A percentile compares a stretch with the other conserved stretches of the same genome.
Evolutionary conservation across 2,797 vertebrate genomes (phyloP).

Genomic region (Tauraco hartlaubi): DNA sequence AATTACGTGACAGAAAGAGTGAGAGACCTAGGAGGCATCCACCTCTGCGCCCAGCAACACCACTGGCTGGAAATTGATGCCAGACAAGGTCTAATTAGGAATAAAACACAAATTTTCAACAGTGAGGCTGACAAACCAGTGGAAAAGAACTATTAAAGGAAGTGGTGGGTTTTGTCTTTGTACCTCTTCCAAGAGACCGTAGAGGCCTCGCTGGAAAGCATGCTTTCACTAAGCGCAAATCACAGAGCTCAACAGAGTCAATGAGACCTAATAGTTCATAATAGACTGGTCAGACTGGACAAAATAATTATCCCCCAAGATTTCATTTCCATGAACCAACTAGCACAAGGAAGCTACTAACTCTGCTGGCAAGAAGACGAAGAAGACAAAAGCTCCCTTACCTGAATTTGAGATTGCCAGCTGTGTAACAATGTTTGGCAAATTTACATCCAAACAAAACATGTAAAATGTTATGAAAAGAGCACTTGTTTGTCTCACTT

Average conservation of each 20-base stretch:
- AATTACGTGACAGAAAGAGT: slow-evolving; percentile 43
- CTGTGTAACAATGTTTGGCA: neutral
- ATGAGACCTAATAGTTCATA: neutral
- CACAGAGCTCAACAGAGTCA: neutral
- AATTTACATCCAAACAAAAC: neutral
- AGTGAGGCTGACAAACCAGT: slow-evolving; percentile 30
- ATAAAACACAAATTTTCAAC: slow-evolving; percentile 35
- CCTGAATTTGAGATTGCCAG: neutral
- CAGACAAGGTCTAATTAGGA: slow-evolving; percentile 46
- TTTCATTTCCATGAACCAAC: neutral
- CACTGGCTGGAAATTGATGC: slow-evolving; percentile 14
- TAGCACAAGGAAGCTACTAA: neutral
- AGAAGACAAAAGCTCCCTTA: neutral
- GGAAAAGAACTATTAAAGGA: slow-evolving; percentile 29
- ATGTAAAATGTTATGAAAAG: neutral
- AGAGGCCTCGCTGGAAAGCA: neutral
- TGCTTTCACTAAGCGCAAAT: neutral
- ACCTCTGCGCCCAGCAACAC: neutral
- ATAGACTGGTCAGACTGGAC: neutral
- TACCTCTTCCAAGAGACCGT: neutral
- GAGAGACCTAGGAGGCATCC: slow-evolving; percentile 26
- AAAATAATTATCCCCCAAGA: neutral
- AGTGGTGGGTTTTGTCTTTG: neutral
- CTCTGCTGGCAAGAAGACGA: neutral
- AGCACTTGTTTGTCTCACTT: neutral